Percentiles rank a stretch among this genome's conserved stretches.
Evolutionary conservation across 2,113 vertebrate species (phyloP).

Genomic region (Struthio camelus): DNA sequence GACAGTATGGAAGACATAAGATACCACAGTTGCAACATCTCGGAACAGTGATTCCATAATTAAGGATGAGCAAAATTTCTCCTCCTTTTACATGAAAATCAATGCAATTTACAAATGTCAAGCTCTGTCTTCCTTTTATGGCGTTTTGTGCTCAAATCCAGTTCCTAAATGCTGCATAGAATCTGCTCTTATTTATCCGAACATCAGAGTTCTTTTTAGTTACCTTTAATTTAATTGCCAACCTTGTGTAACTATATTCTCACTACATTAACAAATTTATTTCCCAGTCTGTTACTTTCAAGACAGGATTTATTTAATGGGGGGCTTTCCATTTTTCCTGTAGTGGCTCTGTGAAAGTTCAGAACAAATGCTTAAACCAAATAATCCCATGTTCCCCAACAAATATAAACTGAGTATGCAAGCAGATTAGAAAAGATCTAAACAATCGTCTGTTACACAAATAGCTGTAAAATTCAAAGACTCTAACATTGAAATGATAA

Average conservation of each 20-base stretch:
- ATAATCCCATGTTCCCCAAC: not conserved
- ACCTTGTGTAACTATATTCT: not conserved
- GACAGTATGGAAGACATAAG: not conserved
- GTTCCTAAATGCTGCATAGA: not conserved
- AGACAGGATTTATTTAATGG: not conserved
- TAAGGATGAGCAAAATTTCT: not conserved
- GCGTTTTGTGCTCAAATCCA: not conserved
- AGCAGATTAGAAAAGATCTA: not conserved
- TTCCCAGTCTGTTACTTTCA: slow-evolving; percentile 1
- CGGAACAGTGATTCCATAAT: not conserved
- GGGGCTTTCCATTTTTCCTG: not conserved
- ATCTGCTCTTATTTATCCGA: not conserved
- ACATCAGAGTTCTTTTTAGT: not conserved
- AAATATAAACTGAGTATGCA: not conserved
- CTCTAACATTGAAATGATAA: not conserved
- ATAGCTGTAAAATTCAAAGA: not conserved
- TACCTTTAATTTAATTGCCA: not conserved
- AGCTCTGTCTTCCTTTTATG: not conserved
- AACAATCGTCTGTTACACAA: not conserved
- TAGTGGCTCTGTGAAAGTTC: not conserved
- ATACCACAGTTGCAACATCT: not conserved
- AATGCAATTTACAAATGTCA: slow-evolving; percentile 12
- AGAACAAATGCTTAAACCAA: not conserved
- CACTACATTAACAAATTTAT: not conserved
- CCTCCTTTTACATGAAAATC: slow-evolving; percentile 3